Evolutionary conservation across 2,113 vertebrate species (phyloP).

Genomic region (Cephalopholis sonnerati): DNA sequence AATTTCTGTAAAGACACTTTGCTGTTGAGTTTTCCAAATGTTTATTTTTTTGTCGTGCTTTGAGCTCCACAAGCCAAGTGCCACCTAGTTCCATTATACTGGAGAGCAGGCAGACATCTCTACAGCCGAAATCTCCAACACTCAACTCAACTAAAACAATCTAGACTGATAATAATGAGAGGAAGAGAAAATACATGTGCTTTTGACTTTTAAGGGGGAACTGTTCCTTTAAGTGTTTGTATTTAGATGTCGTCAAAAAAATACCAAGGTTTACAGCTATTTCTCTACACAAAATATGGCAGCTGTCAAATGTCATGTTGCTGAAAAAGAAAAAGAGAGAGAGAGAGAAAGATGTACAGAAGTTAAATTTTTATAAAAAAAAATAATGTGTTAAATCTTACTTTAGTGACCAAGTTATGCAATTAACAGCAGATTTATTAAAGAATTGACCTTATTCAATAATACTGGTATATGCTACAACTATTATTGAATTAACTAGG

Average conservation of each 20-base stretch:
- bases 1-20: no score
- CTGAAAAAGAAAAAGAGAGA: neutral
- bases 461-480: neutral
- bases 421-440: no score
- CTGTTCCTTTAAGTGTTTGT: neutral
- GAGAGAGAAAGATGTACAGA: neutral
- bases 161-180: no score
- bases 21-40: no score
- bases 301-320: neutral
- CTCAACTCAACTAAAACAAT: no score
- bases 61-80: no score
- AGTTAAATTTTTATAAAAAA: neutral
- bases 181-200: no score
- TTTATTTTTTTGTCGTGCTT: no score
- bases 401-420: neutral
- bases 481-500: neutral
- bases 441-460: neutral
- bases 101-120: no score
- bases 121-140: no score
- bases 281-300: neutral
- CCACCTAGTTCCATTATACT: no score
- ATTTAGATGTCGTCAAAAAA: neutral
- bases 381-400: neutral
- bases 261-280: neutral
- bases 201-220: no score